Evolutionary conservation across 2,113 vertebrate genomes (phyloP).

Genomic region (Tenebrosternarchus preto): DNA sequence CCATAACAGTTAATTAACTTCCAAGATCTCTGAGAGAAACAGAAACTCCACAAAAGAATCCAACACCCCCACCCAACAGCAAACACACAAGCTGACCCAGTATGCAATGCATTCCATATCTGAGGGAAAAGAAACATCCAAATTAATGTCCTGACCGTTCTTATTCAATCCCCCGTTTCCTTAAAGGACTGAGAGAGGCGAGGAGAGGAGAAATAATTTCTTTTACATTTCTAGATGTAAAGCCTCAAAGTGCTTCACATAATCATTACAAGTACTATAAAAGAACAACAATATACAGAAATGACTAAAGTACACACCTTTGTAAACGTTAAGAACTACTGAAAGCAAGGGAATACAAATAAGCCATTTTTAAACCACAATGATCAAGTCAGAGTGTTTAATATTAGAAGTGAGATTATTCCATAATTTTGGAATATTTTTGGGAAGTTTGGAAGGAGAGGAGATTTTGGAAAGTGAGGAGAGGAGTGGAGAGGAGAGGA

Average conservation of each 20-base stretch:
- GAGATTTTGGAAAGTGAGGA: conserved; percentile 20
- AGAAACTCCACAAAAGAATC: not conserved
- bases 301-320: no score
- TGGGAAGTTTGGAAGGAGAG: not conserved
- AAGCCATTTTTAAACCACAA: no score
- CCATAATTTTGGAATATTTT: no score
- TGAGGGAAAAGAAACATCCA: conserved; percentile 22
- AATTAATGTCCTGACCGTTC: conserved; percentile 37
- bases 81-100: conserved; percentile 24
- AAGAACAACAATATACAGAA: no score
- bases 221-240: no score
- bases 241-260: no score
- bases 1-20: conserved; percentile 51
- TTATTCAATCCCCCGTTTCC: conserved; percentile 20
- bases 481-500: not conserved
- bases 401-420: no score
- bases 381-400: no score
- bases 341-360: no score
- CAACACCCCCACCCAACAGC: conserved; percentile 24
- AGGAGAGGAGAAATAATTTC: conserved; percentile 44
- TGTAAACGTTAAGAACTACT: no score
- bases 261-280: no score
- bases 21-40: conserved; percentile 26
- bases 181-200: conserved; percentile 21
- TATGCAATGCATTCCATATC: conserved; percentile 29